Conservation (phyloP, 2,888 invertebrate genomes). For the Rhabditoides inermis region DNA sequence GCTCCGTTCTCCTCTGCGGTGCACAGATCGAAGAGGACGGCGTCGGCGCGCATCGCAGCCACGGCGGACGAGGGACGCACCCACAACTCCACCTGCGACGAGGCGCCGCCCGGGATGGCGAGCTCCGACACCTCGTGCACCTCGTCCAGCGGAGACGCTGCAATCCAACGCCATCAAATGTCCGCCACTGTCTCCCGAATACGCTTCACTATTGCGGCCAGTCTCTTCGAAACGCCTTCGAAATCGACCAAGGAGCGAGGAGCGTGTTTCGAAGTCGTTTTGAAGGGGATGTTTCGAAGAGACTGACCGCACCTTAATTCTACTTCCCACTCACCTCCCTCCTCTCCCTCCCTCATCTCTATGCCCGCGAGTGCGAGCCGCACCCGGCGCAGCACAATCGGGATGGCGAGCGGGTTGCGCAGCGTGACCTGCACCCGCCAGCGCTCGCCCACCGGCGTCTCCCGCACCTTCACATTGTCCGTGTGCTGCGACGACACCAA, state of each 20-base stretch:
- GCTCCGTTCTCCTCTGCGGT: constrained; percentile 8
- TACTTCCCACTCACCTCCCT: background rate
- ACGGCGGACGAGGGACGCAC: constrained; percentile 5
- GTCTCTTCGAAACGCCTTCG: no score
- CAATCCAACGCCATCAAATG: background rate
- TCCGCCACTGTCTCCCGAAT: no score
- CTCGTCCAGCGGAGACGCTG: background rate
- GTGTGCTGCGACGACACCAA: constrained; percentile 26
- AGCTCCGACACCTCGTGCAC: background rate
- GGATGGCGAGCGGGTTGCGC: constrained; percentile 31
- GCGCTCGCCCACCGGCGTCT: constrained; percentile 37
- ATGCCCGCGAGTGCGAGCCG: constrained; percentile 13
- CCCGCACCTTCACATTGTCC: constrained; percentile 26
- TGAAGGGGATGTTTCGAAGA: background rate
- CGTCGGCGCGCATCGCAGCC: constrained; percentile 10
- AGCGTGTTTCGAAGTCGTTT: no score
- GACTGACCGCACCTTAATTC: background rate
- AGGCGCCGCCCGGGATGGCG: background rate
- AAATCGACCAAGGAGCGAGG: no score
- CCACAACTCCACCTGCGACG: constrained; percentile 13
- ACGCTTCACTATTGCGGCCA: no score
- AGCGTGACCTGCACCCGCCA: constrained; percentile 30
- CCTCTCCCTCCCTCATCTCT: background rate
- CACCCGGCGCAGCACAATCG: constrained; percentile 22
- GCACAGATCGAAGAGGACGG: constrained; percentile 2